Evolutionary conservation across 2,113 vertebrate genomes (phyloP).

Genomic region (Pelodiscus sinensis): DNA sequence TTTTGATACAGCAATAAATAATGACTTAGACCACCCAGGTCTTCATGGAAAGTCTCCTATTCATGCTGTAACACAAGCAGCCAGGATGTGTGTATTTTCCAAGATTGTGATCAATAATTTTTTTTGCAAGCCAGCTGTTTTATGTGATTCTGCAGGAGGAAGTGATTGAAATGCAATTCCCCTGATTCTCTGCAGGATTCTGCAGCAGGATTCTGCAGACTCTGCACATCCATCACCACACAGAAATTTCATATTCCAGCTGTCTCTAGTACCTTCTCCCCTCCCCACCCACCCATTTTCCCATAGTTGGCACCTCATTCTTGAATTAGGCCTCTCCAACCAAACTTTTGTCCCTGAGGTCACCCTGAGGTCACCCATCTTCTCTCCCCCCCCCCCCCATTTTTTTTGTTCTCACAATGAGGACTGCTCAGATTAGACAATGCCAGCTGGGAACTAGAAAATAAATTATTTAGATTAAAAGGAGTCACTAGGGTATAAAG

Average conservation of each 20-base stretch:
- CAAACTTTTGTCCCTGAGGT: background rate
- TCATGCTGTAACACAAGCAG: background rate
- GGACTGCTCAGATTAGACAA: background rate
- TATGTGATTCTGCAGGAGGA: background rate
- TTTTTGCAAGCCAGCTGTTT: background rate
- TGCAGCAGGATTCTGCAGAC: background rate
- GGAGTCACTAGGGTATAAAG: accelerated
- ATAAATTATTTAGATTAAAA: background rate
- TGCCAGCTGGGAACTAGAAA: background rate
- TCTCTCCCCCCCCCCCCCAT: background rate
- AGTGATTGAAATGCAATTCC: no score
- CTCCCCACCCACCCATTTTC: no score
- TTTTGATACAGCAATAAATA: background rate
- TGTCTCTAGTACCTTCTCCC: no score
- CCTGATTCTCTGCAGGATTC: no score
- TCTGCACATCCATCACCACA: background rate
- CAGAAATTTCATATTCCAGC: background rate
- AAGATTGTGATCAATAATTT: background rate
- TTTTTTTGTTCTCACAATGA: background rate
- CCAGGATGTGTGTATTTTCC: background rate
- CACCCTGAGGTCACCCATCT: background rate
- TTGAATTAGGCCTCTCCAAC: background rate
- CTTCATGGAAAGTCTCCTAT: background rate
- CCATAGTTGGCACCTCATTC: background rate
- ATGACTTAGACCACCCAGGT: background rate